These are phyloP conservation scores for Heliconius ethilla DNA, from an alignment of 2,888 invertebrate genomes.

Conservation along the genomic window DNA sequence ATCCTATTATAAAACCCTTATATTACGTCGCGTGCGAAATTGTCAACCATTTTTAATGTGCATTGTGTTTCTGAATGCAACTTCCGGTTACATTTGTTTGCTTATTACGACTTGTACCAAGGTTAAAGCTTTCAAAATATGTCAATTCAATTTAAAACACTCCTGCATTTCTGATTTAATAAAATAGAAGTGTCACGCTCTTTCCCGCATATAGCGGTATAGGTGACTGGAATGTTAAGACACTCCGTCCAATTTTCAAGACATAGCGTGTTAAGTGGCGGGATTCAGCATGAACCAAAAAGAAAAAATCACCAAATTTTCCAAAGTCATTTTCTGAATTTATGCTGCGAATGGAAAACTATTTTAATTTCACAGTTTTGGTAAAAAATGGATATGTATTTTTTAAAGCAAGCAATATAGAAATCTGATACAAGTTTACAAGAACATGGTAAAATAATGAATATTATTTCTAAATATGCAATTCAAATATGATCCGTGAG, in stretches of 20 bases:
- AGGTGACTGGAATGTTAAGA: no score
- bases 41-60: constrained; percentile 39
- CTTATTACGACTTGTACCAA: constrained; percentile 40
- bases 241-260: not conserved
- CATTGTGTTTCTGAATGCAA: constrained; percentile 40
- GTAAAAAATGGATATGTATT: not conserved
- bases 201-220: not conserved
- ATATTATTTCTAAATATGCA: constrained; percentile 10
- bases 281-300: not conserved
- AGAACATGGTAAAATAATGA: constrained; percentile 1
- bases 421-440: not conserved
- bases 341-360: not conserved
- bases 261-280: not conserved
- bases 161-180: not conserved
- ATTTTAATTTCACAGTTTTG: no score
- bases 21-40: constrained; percentile 30
- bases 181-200: not conserved
- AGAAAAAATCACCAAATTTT: not conserved
- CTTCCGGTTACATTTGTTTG: constrained; percentile 41
- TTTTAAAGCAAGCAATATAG: not conserved
- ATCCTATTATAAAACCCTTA: not conserved
- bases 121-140: constrained; percentile 25
- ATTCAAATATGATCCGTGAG: constrained; percentile 8
- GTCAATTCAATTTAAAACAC: not conserved
- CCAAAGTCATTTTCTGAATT: not conserved